A percentile compares a stretch with the other conserved stretches of the same genome.
phyloP scores from a whole-genome alignment of 1,140 invertebrate species.

The Lordiphosa mommai region DNA sequence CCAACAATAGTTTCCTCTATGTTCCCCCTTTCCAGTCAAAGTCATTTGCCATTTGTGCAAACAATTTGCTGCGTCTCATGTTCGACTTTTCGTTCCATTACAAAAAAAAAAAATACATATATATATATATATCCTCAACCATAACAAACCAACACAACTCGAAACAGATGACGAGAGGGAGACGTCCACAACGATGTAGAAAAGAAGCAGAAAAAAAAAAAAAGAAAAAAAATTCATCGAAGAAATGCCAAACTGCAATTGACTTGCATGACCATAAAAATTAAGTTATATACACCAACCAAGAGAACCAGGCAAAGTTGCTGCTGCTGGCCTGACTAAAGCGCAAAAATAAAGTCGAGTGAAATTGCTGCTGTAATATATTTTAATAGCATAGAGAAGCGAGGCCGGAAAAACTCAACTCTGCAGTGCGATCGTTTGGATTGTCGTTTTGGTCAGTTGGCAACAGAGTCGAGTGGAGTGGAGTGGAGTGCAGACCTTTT shows the following conservation, averaged over 20 bases:
- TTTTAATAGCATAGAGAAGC: conserved; percentile 58
- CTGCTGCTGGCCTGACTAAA: conserved; percentile 23
- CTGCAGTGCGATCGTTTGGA: conserved; percentile 31
- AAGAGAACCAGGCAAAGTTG: conserved; percentile 12
- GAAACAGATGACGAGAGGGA: conserved; percentile 43
- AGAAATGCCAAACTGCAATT: conserved; percentile 76
- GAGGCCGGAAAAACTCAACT: conserved; percentile 51
- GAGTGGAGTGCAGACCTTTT: conserved; percentile 30
- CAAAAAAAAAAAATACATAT: conserved; percentile 4
- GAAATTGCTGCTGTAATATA: conserved; percentile 75
- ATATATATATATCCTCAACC: conserved; percentile 12
- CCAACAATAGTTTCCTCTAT: conserved; percentile 15
- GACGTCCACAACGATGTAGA: conserved; percentile 24
- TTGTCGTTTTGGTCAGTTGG: conserved; percentile 38
- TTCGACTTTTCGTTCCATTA: conserved; percentile 33
- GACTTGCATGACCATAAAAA: conserved; percentile 76
- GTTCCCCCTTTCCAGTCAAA: conserved; percentile 9
- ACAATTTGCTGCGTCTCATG: conserved; percentile 59
- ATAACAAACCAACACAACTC: conserved; percentile 6
- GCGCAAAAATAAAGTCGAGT: conserved; percentile 70
- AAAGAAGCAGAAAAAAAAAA: background rate
- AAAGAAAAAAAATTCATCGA: conserved; percentile 52
- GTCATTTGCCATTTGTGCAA: conserved; percentile 55
- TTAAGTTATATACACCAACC: conserved; percentile 70
- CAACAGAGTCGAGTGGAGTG: conserved; percentile 4